Evolutionary conservation across 2,113 vertebrate genomes (phyloP).

Genomic region (Myanophis thanlyinensis): DNA sequence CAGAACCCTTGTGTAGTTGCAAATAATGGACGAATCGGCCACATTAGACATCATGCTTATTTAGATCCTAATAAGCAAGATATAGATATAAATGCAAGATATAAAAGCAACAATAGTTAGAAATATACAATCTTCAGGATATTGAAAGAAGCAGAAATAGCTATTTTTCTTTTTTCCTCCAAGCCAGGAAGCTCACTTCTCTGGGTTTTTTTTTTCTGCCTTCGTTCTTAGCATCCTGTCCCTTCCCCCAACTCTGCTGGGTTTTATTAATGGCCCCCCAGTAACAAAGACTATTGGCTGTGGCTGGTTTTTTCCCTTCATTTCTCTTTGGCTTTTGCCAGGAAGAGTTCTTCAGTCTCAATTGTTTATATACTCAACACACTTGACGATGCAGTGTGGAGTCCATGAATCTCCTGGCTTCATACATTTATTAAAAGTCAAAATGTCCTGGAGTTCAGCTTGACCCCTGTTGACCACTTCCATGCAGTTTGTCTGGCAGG

Average conservation of each 20-base stretch:
- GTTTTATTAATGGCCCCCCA: neutral
- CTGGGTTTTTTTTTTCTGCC: neutral
- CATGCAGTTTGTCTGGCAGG: neutral
- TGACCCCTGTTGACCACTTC: neutral
- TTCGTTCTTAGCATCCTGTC: neutral
- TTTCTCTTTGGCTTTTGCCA: no score
- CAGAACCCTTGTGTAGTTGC: neutral
- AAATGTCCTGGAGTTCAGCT: neutral
- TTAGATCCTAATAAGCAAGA: no score
- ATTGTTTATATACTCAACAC: neutral
- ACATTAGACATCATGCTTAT: fast-evolving
- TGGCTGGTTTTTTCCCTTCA: neutral
- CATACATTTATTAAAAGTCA: neutral
- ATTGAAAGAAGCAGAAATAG: neutral
- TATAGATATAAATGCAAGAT: no score
- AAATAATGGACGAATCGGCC: neutral
- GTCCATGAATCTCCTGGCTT: neutral
- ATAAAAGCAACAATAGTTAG: neutral
- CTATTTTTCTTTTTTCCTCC: neutral
- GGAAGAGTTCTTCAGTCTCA: neutral
- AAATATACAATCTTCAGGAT: neutral
- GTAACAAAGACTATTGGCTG: neutral
- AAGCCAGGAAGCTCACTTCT: neutral
- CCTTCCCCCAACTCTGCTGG: neutral
- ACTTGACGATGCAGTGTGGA: neutral